A percentile compares a stretch with the other conserved stretches of the same genome.
Evolutionary conservation across 1,140 invertebrate species (phyloP).

Genomic region (Zaprionus lachaisei): DNA sequence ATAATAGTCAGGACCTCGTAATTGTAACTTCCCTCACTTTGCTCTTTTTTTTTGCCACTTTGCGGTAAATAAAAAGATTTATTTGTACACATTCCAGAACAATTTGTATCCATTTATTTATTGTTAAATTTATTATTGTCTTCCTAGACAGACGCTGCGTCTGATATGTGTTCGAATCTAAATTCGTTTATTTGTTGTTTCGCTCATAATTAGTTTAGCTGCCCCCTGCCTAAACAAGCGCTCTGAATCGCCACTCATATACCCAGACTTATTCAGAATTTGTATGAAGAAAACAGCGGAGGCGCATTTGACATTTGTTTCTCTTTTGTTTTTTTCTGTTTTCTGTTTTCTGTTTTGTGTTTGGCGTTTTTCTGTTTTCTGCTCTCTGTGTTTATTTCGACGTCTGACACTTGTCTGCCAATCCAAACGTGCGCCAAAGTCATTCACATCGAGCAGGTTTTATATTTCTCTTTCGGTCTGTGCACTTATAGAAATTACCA

Average conservation of each 20-base stretch:
- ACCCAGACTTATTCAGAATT: constrained; percentile 12
- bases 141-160: constrained; percentile 17
- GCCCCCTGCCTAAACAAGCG: neutral
- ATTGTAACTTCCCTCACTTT: neutral
- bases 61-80: constrained; percentile 49
- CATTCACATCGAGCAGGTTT: constrained; percentile 51
- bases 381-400: constrained; percentile 1
- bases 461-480: constrained; percentile 22
- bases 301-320: constrained; percentile 36
- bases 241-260: constrained; percentile 13
- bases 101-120: constrained; percentile 59
- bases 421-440: constrained; percentile 51
- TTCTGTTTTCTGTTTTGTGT: constrained; percentile 6
- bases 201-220: constrained; percentile 45
- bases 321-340: neutral
- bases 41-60: neutral
- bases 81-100: constrained; percentile 48
- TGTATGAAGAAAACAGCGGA: constrained; percentile 11
- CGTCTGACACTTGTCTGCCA: constrained; percentile 62
- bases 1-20: neutral
- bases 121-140: constrained; percentile 46
- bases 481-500: constrained; percentile 24
- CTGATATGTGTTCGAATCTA: constrained; percentile 49
- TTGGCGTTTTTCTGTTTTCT: neutral
- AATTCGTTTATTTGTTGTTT: constrained; percentile 41